Base-by-base conservation (phyloP, 2,888 invertebrate genomes). In the Hyposoter didymator region DNA sequence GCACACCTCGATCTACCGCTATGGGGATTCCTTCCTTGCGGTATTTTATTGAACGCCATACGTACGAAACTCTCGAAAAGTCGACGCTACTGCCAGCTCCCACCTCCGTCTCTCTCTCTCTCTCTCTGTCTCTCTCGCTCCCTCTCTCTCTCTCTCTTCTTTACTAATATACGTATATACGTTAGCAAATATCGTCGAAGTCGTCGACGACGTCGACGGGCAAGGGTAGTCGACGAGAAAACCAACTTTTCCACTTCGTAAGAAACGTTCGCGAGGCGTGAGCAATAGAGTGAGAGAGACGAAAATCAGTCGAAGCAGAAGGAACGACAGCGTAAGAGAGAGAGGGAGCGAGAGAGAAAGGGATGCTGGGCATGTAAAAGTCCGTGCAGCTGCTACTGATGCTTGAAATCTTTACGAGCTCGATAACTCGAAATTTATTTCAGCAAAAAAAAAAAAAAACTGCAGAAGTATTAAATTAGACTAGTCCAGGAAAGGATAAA, bases 121-220 rank as follows among this genome's bases (percentile, higher is more conserved):
- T 52, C 35, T 76, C 76, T 49, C 52, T 39, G 35, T 64, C 28
- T 28, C 28, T 28, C 76, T 64, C 12, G n/a, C 39, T 39, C 76
- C 47, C 12, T n/a, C 39, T 67, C 64, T 72, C 59, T 73, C 59
- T 73, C 76, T 64, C 14, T 32, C 39, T 39, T 19, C 10, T 22
- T 52, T n/a, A 19, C 22, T 32, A 64, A 64, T 67, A 76, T 62
- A 66, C 59, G 66, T 72, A 75, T 73, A 76, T 74, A 81, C 73
- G 75, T 88, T 84, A 83, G 81, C 87, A 87, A 87, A 88, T 89
- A 89, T 89, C 87, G 87, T 80, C 85, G 82, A 88, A 89, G 75
- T 79, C 70, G 74, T 55, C 80, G 79, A 87, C 86, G 83, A 79
- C 66, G 59, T 59, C 59, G 72, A 73, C 43, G 67, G 64, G 72